These are phyloP conservation scores for Reinhardtius hippoglossoides DNA, from an alignment of 2,113 vertebrate species.

Conservation along the genomic window DNA sequence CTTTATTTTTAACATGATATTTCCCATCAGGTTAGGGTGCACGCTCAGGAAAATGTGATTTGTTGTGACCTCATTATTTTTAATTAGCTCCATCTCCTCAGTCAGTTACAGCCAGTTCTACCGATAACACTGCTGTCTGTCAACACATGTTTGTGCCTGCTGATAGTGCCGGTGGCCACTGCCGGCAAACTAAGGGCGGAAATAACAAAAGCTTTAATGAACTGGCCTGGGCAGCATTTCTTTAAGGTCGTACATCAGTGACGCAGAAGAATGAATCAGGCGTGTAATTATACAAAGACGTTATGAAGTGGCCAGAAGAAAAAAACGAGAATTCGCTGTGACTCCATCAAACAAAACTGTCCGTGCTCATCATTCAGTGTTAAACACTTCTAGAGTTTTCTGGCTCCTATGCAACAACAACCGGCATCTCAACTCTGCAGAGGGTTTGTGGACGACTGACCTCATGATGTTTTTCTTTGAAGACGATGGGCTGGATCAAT, in stretches of 20 bases:
- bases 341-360: slow-evolving; percentile 35
- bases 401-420: background rate
- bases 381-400: background rate
- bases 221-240: slow-evolving; percentile 18
- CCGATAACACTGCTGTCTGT: slow-evolving; percentile 48
- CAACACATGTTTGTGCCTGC: slow-evolving; percentile 39
- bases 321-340: background rate
- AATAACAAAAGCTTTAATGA: slow-evolving; percentile 50
- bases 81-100: slow-evolving; percentile 51
- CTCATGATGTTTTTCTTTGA: slow-evolving; percentile 44
- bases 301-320: slow-evolving; percentile 27
- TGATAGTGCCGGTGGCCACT: slow-evolving; percentile 44
- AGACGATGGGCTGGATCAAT: too few relatives aligned
- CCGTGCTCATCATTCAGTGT: slow-evolving; percentile 2
- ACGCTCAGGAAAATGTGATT: slow-evolving; percentile 50
- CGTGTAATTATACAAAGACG: slow-evolving; percentile 46
- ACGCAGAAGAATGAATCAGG: slow-evolving; percentile 48
- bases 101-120: slow-evolving; percentile 44
- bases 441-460: slow-evolving; percentile 23
- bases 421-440: too few relatives aligned
- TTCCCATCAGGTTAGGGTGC: slow-evolving; percentile 40
- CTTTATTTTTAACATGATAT: slow-evolving; percentile 23
- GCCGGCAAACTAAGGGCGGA: slow-evolving; percentile 19
- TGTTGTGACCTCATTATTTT: slow-evolving; percentile 64
- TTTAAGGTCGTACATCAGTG: slow-evolving; percentile 44